Evolutionary conservation across 2,113 vertebrate genomes (phyloP), one percentile per base, ranked within the genome.

Genomic region (Papio anubis): DNA sequence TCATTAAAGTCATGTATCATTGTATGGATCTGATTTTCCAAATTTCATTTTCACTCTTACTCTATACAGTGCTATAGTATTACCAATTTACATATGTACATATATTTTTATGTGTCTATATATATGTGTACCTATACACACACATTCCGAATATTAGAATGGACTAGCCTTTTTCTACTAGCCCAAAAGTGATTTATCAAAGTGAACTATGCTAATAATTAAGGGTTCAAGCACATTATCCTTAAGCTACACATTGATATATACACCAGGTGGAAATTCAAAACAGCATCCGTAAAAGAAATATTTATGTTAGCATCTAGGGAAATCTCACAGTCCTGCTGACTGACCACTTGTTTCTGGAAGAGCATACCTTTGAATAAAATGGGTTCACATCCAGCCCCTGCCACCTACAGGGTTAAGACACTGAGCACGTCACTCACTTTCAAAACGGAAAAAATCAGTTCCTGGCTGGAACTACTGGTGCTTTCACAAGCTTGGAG

Each of bases 141-240:
- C 57, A 81, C 35, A 73, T 11, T 68, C 57, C 70, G 30, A 86
- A 48, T 64, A 45, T 30, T 57, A n/a, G 6, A 76, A 87, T 48
- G 64, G 70, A 92, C 61, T 2, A 86, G 45, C 59, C 32, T 40
- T 38, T 73, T 25, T 79, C 72, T 95, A 86, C 48, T 61, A 95
- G 11, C 30, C 43, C 18, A 85, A 72, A 68, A 68, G 52, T 84
- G 87, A 81, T 59, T 91, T 52, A 84, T 93, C 92, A 96, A 94
- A 72, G 70, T 40, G 76, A 96, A 70, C 40, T 61, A 81, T 27
- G 50, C 50, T 40, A 92, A 48, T n/a, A 88, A 73, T 55, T 76
- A 94, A 96, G 3, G 48, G 11, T 59, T 50, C 9, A 50, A 68
- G 73, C 6, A 17, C 25, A 30, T 11, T 50, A 68, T n/a, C 83